Evolutionary conservation across 2,888 invertebrate species (phyloP), one percentile per base, ranked within the genome.

Genomic region (Agriopis marginaria): DNA sequence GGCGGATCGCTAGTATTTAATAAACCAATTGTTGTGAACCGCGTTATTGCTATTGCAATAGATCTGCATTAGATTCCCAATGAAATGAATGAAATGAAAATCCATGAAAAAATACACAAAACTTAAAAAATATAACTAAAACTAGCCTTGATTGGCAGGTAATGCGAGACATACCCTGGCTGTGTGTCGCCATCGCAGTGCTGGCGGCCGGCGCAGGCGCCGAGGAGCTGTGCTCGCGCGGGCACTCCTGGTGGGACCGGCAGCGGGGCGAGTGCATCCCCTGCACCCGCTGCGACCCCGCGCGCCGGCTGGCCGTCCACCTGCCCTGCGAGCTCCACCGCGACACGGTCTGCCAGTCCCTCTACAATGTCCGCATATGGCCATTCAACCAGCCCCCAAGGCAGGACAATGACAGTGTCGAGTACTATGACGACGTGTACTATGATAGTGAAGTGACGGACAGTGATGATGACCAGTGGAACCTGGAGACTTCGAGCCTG

Each of bases 311-410:
- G 79, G 95, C 97, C 72, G 96, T 97, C 53, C 87, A 96, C 73
- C 95, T 96, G 65, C 97, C 97, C 66, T 97, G 97, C 89, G 96
- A 96, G 81, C 90, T 96, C 70, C 96, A 97, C 91, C 95, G 96
- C 72, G 97, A 97, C 89, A 96, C 97, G 53, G 93, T 96, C 77
- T 97, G 97, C 89, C 96, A 96, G 51, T 95, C 96, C 1, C 91
- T 97, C 54, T 95, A 95, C 75, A 96, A 96, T 79, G 91, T 97
- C 75, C 95, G 95, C 80, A 94, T 96, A 77, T 95, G 95, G 86
- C 95, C 96, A 84, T 95, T 82, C 94, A 95, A 50, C 50, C 42
- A 14, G 9, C 83, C 80, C 14, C 83, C 82, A n/a, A 86, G 82
- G 78, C 79, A 83, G 72, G 86, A 85, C 80, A 85, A 85, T 66